These are phyloP conservation scores for Myotis yumanensis DNA, from an alignment of 2,113 vertebrate species.

Conservation along the genomic window DNA sequence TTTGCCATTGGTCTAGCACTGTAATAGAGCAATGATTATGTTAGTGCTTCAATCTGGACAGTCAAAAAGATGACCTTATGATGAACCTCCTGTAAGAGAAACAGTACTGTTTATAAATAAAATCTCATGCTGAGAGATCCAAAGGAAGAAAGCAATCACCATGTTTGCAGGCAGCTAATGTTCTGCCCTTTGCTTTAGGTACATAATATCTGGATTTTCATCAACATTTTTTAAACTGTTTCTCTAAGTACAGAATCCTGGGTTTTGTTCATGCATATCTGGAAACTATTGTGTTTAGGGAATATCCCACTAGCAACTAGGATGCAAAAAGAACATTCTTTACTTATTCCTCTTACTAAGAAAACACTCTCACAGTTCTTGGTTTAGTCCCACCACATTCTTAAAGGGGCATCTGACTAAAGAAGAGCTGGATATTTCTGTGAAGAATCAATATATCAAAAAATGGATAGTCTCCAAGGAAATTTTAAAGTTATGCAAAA, in stretches of 20 bases:
- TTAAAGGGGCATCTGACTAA: not conserved
- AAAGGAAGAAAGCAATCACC: conserved; percentile 55
- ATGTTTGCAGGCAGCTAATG: conserved; percentile 35
- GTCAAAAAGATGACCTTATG: conserved; percentile 54
- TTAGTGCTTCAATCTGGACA: conserved; percentile 61
- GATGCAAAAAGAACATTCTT: conserved; percentile 45
- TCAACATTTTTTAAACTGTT: conserved; percentile 68
- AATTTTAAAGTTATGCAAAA: conserved; percentile 41
- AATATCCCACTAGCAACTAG: conserved; percentile 37
- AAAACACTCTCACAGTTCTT: conserved; percentile 49
- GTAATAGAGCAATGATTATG: conserved; percentile 70
- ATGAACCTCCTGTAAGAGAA: conserved; percentile 70
- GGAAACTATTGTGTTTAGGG: conserved; percentile 61
- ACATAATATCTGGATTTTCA: conserved; percentile 69
- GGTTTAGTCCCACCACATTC: conserved; percentile 18
- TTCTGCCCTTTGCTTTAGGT: conserved; percentile 60
- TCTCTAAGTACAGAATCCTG: conserved; percentile 67
- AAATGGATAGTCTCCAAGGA: not conserved
- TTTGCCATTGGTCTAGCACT: conserved; percentile 16
- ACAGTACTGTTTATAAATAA: conserved; percentile 68
- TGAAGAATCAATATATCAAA: not conserved
- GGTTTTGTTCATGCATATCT: conserved; percentile 74
- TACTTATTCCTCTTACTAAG: conserved; percentile 13
- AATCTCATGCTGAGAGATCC: conserved; percentile 50
- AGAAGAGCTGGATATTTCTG: not conserved